Conservation (phyloP, 64 coral and sea anemone species). For the Cladopsammia gracilis region DNA sequence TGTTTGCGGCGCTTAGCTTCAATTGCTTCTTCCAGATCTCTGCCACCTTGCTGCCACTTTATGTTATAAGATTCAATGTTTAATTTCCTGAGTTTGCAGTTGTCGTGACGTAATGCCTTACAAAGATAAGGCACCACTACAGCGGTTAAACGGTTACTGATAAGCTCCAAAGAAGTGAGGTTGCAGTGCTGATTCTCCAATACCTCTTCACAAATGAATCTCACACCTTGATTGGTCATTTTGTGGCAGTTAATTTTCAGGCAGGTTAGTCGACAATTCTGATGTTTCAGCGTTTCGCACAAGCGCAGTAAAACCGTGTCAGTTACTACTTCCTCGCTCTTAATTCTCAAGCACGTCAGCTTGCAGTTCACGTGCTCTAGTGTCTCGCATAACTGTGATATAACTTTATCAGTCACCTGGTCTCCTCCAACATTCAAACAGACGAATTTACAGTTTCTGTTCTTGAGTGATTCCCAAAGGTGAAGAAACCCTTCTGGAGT, state of each 20-base stretch:
- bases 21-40: not conserved
- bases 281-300: constrained; percentile 8
- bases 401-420: not conserved
- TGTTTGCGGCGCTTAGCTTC: not conserved
- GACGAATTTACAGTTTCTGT: not conserved
- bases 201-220: not conserved
- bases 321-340: not conserved
- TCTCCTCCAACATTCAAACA: not conserved
- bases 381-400: not conserved
- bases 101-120: constrained; percentile 25
- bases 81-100: constrained; percentile 24
- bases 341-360: not conserved
- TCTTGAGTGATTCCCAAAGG: not conserved
- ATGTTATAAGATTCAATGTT: constrained; percentile 10
- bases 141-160: constrained; percentile 41
- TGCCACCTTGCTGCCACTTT: not conserved
- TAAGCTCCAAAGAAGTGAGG: constrained; percentile 37
- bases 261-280: not conserved
- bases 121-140: not conserved
- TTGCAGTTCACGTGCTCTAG: not conserved
- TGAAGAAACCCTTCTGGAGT: not conserved
- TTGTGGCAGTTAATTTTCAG: not conserved
- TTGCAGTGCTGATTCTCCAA: constrained; percentile 43
- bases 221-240: constrained; percentile 55
- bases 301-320: not conserved